These are phyloP conservation scores for Mus spicilegus DNA, from an alignment of 2,113 vertebrate species.

Conservation along the genomic window DNA sequence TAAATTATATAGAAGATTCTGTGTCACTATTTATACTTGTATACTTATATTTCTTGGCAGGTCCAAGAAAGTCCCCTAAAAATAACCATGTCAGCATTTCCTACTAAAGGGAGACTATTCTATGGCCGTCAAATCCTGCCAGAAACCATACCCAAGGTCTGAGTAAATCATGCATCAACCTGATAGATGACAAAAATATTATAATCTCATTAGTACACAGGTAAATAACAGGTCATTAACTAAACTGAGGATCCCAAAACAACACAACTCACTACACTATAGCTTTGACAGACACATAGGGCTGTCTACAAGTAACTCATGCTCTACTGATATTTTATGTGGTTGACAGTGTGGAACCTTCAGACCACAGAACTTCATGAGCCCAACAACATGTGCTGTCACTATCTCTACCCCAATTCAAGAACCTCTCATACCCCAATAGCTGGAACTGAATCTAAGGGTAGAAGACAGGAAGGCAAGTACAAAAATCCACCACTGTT, in stretches of 20 bases:
- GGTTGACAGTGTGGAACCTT: accelerated
- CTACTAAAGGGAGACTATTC: not conserved
- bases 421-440: not conserved
- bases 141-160: not conserved
- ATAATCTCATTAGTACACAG: not conserved
- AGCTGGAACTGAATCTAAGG: not conserved
- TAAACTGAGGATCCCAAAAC: not conserved
- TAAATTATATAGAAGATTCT: no score
- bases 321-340: accelerated
- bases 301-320: accelerated
- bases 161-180: not conserved
- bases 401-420: not conserved
- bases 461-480: not conserved
- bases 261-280: not conserved
- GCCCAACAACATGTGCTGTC: not conserved
- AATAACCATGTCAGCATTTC: slow-evolving; percentile 2
- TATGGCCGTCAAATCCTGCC: not conserved
- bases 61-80: no score
- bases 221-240: not conserved
- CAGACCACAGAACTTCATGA: not conserved
- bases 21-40: no score
- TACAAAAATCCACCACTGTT: not conserved
- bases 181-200: not conserved
- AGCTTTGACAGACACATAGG: not conserved
- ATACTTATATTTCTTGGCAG: no score